Conservation (phyloP, 23 tunicate genomes). For the Pegea sp. region DNA sequence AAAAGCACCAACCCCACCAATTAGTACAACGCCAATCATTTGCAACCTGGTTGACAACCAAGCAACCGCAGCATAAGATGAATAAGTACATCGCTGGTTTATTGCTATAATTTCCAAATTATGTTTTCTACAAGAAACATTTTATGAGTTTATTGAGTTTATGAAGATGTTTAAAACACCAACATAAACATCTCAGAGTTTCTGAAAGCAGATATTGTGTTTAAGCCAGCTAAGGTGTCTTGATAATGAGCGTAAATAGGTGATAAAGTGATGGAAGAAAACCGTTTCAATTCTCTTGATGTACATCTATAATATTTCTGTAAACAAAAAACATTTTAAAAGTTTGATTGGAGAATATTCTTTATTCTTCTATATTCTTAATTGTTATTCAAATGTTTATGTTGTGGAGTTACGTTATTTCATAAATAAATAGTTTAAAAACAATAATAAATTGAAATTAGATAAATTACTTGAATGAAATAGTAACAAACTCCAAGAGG, state of each 20-base stretch:
- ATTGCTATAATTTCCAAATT: too few species aligned
- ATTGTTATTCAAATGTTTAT: too few species aligned
- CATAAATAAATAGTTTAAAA: background rate
- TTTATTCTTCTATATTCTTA: background rate
- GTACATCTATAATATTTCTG: slow-evolving; percentile 80
- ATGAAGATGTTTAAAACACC: slow-evolving; percentile 4
- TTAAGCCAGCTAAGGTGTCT: slow-evolving; percentile 40
- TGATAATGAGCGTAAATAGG: slow-evolving; percentile 85
- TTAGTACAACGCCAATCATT: slow-evolving; percentile 80
- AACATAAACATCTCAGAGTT: slow-evolving; percentile 27
- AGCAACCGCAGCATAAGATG: slow-evolving; percentile 69
- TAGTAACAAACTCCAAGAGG: slow-evolving; percentile 54
- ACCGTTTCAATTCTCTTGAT: slow-evolving; percentile 75
- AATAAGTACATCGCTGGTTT: slow-evolving; percentile 79
- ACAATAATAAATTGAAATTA: background rate
- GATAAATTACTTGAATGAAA: slow-evolving; percentile 52
- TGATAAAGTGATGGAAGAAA: slow-evolving; percentile 69
- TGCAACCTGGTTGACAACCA: slow-evolving; percentile 75
- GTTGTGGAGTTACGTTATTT: too few species aligned
- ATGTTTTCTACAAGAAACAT: too few species aligned
- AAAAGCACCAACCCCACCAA: slow-evolving; percentile 47
- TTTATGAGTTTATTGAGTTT: background rate
- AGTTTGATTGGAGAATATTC: background rate
- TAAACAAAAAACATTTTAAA: background rate
- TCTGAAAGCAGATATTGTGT: slow-evolving; percentile 59